Conservation (phyloP, 2,113 vertebrate species). For the Paramisgurnus dabryanus region DNA sequence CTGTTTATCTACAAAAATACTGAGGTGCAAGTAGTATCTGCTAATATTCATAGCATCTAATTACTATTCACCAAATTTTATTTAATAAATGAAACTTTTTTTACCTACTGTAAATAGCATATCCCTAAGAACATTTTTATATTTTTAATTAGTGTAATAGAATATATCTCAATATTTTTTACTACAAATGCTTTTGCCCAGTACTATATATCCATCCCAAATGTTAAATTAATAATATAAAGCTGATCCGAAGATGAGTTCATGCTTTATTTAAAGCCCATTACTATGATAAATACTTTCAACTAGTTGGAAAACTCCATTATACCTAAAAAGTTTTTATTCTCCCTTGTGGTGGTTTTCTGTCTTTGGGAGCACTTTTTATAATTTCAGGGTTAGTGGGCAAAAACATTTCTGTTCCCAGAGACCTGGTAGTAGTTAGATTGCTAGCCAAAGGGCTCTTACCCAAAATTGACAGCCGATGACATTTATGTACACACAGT, state of each 20-base stretch:
- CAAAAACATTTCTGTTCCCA: conserved; percentile 9
- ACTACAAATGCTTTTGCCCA: too few species aligned
- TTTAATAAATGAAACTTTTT: too few species aligned
- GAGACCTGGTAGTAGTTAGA: conserved; percentile 7
- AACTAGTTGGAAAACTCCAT: too few species aligned
- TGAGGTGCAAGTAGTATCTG: too few species aligned
- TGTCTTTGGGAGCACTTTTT: not conserved
- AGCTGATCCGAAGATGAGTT: not conserved
- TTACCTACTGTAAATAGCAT: too few species aligned
- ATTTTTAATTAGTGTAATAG: too few species aligned
- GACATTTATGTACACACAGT: not conserved
- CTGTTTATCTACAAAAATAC: too few species aligned
- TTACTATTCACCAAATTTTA: too few species aligned
- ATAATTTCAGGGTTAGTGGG: conserved; percentile 31
- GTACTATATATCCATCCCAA: not conserved
- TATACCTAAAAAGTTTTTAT: not conserved
- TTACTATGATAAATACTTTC: too few species aligned
- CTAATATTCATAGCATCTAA: too few species aligned
- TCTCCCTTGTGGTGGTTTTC: not conserved
- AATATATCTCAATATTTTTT: too few species aligned
- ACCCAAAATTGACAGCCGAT: conserved; percentile 5
- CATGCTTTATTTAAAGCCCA: not conserved
- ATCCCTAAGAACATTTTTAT: too few species aligned
- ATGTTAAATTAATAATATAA: not conserved
- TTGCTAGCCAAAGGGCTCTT: conserved; percentile 15